phyloP scores from a whole-genome alignment of 2,888 invertebrate species.

The Lycocerus yunnanus region DNA sequence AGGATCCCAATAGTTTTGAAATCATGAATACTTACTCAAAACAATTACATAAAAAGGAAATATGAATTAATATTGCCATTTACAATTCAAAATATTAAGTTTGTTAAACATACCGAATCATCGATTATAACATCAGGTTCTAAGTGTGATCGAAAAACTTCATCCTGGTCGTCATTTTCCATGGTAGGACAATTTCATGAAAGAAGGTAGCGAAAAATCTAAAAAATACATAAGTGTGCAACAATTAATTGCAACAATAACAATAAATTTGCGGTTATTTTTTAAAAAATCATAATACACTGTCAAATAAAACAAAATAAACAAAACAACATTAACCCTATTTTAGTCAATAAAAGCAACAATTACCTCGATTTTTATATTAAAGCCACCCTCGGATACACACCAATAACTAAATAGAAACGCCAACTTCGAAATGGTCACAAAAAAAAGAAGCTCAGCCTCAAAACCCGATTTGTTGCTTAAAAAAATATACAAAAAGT shows the following conservation, averaged over 20 bases:
- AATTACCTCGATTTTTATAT: slow-evolving; percentile 20
- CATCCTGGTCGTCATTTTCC: slow-evolving; percentile 38
- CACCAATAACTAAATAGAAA: slow-evolving; percentile 21
- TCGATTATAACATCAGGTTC: slow-evolving; percentile 50
- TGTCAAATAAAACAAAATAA: slow-evolving; percentile 48
- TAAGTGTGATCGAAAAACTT: slow-evolving; percentile 41
- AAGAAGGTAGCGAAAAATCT: slow-evolving; percentile 9
- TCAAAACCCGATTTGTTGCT: slow-evolving; percentile 43
- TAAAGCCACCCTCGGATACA: slow-evolving; percentile 2
- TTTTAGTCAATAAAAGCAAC: slow-evolving; percentile 16
- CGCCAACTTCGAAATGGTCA: slow-evolving; percentile 42
- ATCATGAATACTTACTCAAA: background rate
- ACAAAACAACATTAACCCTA: slow-evolving; percentile 43
- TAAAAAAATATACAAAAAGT: slow-evolving; percentile 53
- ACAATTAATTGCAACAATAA: background rate
- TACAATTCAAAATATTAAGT: background rate
- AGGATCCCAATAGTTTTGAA: background rate
- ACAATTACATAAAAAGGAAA: background rate
- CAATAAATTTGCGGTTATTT: slow-evolving; percentile 31
- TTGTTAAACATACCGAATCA: slow-evolving; percentile 35
- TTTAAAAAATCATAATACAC: slow-evolving; percentile 38
- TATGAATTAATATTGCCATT: background rate
- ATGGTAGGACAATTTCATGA: slow-evolving; percentile 23
- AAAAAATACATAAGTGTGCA: slow-evolving; percentile 7
- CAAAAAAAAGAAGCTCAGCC: slow-evolving; percentile 42